Base-by-base conservation (phyloP, 2,113 vertebrate species). In the Hassar affinis region DNA sequence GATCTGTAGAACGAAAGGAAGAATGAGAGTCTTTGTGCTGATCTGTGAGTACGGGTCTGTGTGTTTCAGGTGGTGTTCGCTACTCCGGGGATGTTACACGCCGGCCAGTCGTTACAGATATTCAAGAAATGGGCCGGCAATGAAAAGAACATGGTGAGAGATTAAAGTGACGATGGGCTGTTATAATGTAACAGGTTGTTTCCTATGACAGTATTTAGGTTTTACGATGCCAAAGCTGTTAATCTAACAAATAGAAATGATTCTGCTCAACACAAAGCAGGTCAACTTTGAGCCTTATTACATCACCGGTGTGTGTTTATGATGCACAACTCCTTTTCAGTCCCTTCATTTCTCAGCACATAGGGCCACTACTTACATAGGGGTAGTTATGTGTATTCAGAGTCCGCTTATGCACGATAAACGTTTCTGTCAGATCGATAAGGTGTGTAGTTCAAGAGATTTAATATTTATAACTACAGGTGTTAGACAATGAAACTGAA, bases 71-170 rank as follows among this genome's bases (percentile, higher is more conserved):
- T 99, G 75, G 97, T 99, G 71, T 99, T 99, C 88, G 98, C 98
- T 35, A 99, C 98, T 0, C 98, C 98, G 0, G 98, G 98, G 0
- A 99, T 99, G 98, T 93, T 99, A 45, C 98, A 99, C 0, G 98
- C 98, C 0, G 98, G 98, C 6, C 98, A 98, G 47, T 99, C 97
- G 25, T 91, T 99, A 33, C 98, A 99, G 79, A 99, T 99, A 87
- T 99, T 99, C 91, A 97, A 97, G 90, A 99, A 98, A 81, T 99
- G 98, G 98, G 97, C 98, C 0, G 96, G 98, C 1, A 97, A 98
- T 14, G 98, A 99, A 83, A 99, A 99, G 90, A 99, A 99, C 20
- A 99, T 99, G 98, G 98, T 99, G 83, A 93, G 94, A 4, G 49
- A 35, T 42, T 42, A 42, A 42, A 42, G 27, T 17, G 30, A 30